phyloP scores from a whole-genome alignment of 2,888 invertebrate genomes.

The Geotrupes spiniger region DNA sequence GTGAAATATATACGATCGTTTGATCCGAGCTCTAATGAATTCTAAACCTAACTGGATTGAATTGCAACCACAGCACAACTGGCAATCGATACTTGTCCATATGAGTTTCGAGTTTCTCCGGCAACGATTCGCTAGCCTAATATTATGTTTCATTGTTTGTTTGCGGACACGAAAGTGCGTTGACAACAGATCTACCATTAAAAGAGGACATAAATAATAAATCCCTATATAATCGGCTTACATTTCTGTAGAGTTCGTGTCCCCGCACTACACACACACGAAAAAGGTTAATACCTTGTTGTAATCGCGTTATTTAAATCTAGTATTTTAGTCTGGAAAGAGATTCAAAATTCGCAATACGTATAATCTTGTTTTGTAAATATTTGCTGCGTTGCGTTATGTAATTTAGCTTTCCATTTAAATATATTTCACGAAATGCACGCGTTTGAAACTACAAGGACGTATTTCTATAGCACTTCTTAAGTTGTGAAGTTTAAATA shows the following conservation, averaged over 20 bases:
- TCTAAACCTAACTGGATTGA: slow-evolving; percentile 14
- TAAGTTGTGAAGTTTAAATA: too few species aligned
- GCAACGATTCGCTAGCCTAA: neutral
- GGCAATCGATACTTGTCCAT: slow-evolving; percentile 6
- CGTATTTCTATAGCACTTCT: too few species aligned
- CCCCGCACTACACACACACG: neutral
- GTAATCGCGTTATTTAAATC: slow-evolving; percentile 23
- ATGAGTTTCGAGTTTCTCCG: slow-evolving; percentile 3
- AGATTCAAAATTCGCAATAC: too few species aligned
- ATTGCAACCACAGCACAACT: slow-evolving; percentile 2
- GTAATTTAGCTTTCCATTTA: too few species aligned
- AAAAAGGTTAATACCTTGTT: slow-evolving; percentile 19
- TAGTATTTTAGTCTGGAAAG: slow-evolving; percentile 16
- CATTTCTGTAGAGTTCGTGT: too few species aligned
- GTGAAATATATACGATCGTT: slow-evolving; percentile 13
- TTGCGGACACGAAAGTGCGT: neutral
- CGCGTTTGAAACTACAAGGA: too few species aligned
- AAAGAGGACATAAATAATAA: slow-evolving; percentile 8
- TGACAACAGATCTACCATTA: slow-evolving; percentile 1
- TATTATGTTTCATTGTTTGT: slow-evolving; percentile 3
- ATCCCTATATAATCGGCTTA: slow-evolving; percentile 12
- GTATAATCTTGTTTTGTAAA: too few species aligned
- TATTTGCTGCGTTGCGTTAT: too few species aligned
- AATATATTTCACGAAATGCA: too few species aligned
- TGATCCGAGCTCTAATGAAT: slow-evolving; percentile 13